These are phyloP conservation scores for Ramphastos sulfuratus DNA, from an alignment of 2,113 vertebrate genomes.

Conservation along the genomic window DNA sequence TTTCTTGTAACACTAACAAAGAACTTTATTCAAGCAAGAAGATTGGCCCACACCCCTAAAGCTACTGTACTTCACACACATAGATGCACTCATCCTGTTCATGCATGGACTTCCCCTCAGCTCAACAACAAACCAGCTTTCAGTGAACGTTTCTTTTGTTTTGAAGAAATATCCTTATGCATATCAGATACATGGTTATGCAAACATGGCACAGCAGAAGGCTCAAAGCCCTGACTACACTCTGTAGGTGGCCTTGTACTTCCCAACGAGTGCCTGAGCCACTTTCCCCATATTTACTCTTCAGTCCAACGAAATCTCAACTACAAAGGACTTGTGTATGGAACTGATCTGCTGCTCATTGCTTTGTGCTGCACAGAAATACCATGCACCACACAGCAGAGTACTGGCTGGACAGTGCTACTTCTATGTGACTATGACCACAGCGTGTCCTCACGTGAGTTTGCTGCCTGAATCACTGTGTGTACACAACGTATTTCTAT, in stretches of 20 bases:
- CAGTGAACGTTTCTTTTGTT: background rate
- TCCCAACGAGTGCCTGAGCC: background rate
- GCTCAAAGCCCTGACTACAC: background rate
- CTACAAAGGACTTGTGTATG: background rate
- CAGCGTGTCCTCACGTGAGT: background rate
- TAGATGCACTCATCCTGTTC: rapidly evolving
- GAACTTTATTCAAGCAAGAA: background rate
- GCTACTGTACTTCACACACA: background rate
- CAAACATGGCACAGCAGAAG: background rate
- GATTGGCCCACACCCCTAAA: background rate
- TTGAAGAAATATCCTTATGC: background rate
- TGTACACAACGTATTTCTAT: background rate
- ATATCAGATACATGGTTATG: background rate
- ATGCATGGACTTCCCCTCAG: background rate
- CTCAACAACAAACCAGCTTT: background rate
- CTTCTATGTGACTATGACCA: background rate
- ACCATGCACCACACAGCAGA: background rate
- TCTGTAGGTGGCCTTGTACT: background rate
- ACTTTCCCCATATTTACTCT: background rate
- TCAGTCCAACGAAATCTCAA: background rate
- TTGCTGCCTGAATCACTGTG: background rate
- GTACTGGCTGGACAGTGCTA: background rate
- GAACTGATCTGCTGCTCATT: background rate
- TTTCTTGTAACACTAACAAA: background rate
- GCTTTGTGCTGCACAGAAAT: background rate